Evolutionary conservation across 2,888 invertebrate species (phyloP), one percentile per base, ranked within the genome.

Genomic region (Drosophila macrospina): DNA sequence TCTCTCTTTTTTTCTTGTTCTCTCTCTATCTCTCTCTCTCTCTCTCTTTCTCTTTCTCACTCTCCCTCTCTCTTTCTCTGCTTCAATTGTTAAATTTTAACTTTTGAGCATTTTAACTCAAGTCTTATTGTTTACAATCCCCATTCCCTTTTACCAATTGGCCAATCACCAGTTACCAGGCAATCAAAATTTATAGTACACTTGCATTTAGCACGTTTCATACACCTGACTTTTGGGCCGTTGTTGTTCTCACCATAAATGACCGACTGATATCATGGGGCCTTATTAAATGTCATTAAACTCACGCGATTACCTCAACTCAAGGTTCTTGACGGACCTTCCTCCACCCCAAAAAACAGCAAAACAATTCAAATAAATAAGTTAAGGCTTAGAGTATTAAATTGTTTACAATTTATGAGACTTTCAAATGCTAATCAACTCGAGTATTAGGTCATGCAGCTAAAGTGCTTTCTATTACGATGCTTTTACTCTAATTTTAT

Each of bases 201-300:
- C 34, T 15, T 32, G 26, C n/a, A 8, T 36, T 63, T 20, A 20
- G 59, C 77, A 73, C 73, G 73, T 73, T 73, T 76, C n/a, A 13
- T 48, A 8, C 78, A 37, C 65, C 44, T 71, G 65, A 55, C 57
- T 55, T 32, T 26, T 16, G 6, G 5, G 13, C 34, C 4, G 24
- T 39, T 39, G 45, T 28, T 42, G 52, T 41, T 5, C n/a, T 13
- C 36, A 4, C 50, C 51, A 69, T 75, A 54, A 69, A 69, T 42
- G 20, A 20, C 11, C 39, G 15, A 16, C 36, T 57, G 65, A 57
- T 72, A 72, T 51, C 54, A 15, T 32, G 26, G 26, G 8, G 4
- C 64, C 64, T 72, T 74, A 77, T 45, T 30, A 10, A 36, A 42
- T 32, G 39, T 41, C 59, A 52, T 32, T 39, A 60, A 48, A 73